Evolutionary conservation across 2,113 vertebrate species (phyloP), one percentile per base, ranked within the genome.

Genomic region (Cervus canadensis): DNA sequence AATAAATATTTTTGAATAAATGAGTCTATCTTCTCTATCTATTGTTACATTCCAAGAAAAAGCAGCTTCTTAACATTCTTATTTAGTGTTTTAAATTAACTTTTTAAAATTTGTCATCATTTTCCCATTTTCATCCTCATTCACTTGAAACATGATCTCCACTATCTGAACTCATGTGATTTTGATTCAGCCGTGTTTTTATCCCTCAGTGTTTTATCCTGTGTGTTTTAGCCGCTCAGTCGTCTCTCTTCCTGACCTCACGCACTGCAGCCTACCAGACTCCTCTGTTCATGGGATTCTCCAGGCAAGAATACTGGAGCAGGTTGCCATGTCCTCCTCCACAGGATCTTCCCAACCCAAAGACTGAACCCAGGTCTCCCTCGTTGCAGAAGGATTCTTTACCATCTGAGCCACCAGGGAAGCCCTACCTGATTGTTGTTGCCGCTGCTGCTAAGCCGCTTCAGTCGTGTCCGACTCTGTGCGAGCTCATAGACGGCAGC

Each of bases 41-140:
- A 83, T 54, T 33, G 33, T 91, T 52, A 84, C 26, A 59, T 64
- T 94, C 28, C 19, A 64, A 91, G 74, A 85, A 88, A 91, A 92
- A 94, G 28, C 15, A 59, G 54, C n/a, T 96, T 96, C 52, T 79
- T 60, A 59, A 79, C 60, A 62, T 28, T 52, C 28, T 88, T 85
- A 85, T 54, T 91, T 95, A 94, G 28, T 60, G 33, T 95, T 92
- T 90, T 33, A 97, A 95, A 95, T 88, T 64, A 60, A 59, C 48
- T 50, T 43, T 91, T 82, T 56, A 9, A 82, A 91, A 93, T 45
- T 52, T 21, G 40, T 60, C 60, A 45, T 74, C 59, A 59, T 84
- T 81, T 40, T 59, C 57, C 57, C 43, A 36, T 96, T 87, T 96
- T 71, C 36, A n/a, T 64, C 45, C 21, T 90, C 23, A 82, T 45